These are phyloP conservation scores for Spodoptera littoralis DNA, from an alignment of 2,888 invertebrate species.

Conservation along the genomic window DNA sequence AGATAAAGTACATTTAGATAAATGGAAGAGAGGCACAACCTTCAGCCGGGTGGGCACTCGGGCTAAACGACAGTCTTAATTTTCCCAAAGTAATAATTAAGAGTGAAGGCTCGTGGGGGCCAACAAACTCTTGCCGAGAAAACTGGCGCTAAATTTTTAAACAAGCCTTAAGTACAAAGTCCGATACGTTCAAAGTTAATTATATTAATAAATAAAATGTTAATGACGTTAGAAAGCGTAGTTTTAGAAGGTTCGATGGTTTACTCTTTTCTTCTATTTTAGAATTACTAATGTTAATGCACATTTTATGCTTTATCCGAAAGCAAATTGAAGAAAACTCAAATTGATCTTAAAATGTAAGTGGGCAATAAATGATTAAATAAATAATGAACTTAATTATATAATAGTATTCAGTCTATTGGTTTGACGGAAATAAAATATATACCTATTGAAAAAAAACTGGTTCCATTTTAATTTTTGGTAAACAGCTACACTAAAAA, in stretches of 20 bases:
- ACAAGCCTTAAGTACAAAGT: conserved; percentile 86
- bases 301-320: conserved; percentile 29
- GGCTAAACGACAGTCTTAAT: conserved; percentile 89
- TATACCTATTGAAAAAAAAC: too few species aligned
- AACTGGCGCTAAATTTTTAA: conserved; percentile 86
- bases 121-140: conserved; percentile 74
- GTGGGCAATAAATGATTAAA: neutral
- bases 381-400: too few species aligned
- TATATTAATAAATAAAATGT: conserved; percentile 82
- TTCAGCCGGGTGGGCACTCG: conserved; percentile 82
- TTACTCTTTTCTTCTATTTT: conserved; percentile 14
- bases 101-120: conserved; percentile 85
- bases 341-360: neutral
- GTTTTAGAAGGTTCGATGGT: conserved; percentile 46
- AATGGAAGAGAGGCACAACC: conserved; percentile 83
- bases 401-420: too few species aligned
- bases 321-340: conserved; percentile 5
- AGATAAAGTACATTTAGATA: conserved; percentile 88
- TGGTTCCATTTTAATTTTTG: too few species aligned
- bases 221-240: conserved; percentile 58
- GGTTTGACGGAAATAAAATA: too few species aligned
- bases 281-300: conserved; percentile 31
- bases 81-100: conserved; percentile 89
- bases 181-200: conserved; percentile 85
- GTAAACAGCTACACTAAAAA: too few species aligned